Evolutionary conservation across 2,888 invertebrate species (phyloP), one percentile per base, ranked within the genome.

Genomic region (Scelioninae gen. 2): DNA sequence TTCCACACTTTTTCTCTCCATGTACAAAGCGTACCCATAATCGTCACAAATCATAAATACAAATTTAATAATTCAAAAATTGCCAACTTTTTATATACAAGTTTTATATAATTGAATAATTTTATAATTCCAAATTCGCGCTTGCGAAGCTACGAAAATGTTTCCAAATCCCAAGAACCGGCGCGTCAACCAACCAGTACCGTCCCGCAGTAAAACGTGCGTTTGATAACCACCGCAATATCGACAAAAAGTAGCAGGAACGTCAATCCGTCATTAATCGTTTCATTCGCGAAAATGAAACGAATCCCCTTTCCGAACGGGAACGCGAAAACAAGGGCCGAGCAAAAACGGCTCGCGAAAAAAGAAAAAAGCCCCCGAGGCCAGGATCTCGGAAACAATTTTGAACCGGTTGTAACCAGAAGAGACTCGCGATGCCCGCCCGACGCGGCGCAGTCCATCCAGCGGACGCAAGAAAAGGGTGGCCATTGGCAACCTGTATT

Each of bases 401-500:
- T 76, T 74, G 77, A 81, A 81, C 82, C 81, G 82, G 82, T 82
- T 81, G 79, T 80, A 79, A 79, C 77, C 77, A 71, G 74, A 72
- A 57, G 58, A 64, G 68, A 55, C 52, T 57, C 50, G 46, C 46
- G 46, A 46, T 22, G 15, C 43, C 48, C 67, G 46, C n/a, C n/a
- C n/a, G n/a, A n/a, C n/a, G n/a, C n/a, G n/a, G n/a, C 58, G 67
- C 33, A 33, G 45, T 25, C 25, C 55, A 68, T 52, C 53, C 53
- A 41, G 52, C 53, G 57, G 69, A 64, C 61, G 65, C 69, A 74
- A 45, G 69, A 73, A 70, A 65, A 74, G 64, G 74, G 65, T 73
- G 73, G 75, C 73, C 78, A 79, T 78, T 77, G 80, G 78, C 76
- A 84, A 83, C 82, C 85, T 83, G 82, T 84, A 80, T 81, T 86